phyloP scores from a whole-genome alignment of 2,113 vertebrate genomes.

The Chitala chitala region DNA sequence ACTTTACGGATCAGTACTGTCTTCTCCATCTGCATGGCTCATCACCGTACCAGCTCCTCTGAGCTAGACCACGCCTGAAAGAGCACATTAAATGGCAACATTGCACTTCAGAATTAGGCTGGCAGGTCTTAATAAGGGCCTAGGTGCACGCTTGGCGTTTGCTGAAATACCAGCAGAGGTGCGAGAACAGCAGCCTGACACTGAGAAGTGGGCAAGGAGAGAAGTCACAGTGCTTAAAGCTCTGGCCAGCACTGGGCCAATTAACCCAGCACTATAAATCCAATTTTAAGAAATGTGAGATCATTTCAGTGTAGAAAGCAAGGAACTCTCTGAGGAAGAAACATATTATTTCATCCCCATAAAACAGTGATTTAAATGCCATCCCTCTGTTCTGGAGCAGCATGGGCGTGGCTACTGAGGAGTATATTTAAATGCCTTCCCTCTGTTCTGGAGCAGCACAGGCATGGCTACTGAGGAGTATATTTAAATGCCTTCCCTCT shows the following conservation, averaged over 20 bases:
- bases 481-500: not conserved
- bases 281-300: too few relatives aligned
- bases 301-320: slow-evolving; percentile 6
- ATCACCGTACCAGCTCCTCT: not conserved
- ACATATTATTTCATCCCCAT: slow-evolving; percentile 9
- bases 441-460: not conserved
- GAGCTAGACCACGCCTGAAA: not conserved
- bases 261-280: too few relatives aligned
- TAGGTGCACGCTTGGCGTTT: not conserved
- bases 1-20: slow-evolving; percentile 11
- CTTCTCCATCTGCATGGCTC: not conserved
- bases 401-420: too few relatives aligned
- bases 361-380: not conserved
- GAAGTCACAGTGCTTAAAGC: slow-evolving; percentile 14
- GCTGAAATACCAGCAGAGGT: slow-evolving; percentile 22
- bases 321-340: not conserved
- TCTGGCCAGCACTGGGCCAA: slow-evolving; percentile 13
- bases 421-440: not conserved
- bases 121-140: slow-evolving; percentile 10
- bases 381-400: too few relatives aligned
- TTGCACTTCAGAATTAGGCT: slow-evolving; percentile 20
- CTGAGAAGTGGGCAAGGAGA: slow-evolving; percentile 23
- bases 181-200: too few relatives aligned
- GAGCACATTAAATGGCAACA: not conserved
- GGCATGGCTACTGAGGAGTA: too few relatives aligned